Conservation (phyloP, 2,888 invertebrate genomes). For the Tinea semifulvella region DNA sequence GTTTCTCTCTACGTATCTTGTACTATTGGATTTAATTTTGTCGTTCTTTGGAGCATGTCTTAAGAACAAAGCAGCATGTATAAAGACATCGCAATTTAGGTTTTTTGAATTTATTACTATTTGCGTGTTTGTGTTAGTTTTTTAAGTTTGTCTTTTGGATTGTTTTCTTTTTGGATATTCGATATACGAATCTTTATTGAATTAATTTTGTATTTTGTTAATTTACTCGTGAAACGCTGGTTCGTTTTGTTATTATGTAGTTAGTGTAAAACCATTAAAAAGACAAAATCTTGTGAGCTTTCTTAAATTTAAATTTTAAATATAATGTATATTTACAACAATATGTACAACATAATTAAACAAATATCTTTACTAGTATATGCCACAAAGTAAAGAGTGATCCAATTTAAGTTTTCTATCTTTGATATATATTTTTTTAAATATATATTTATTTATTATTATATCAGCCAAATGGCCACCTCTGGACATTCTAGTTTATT, state of each 20-base stretch:
- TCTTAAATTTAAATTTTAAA: conserved; percentile 47
- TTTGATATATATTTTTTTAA: too few relatives aligned
- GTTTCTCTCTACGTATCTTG: too few relatives aligned
- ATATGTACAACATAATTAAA: too few relatives aligned
- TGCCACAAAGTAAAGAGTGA: too few relatives aligned
- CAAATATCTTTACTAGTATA: too few relatives aligned
- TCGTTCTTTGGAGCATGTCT: conserved; percentile 19
- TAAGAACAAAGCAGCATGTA: conserved; percentile 54
- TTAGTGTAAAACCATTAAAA: conserved; percentile 30
- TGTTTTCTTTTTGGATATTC: conserved; percentile 23
- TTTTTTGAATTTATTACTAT: conserved; percentile 30
- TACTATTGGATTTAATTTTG: not conserved
- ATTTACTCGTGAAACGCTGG: conserved; percentile 12
- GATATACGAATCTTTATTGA: conserved; percentile 7
- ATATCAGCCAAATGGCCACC: too few relatives aligned
- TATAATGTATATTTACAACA: too few relatives aligned
- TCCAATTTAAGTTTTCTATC: too few relatives aligned
- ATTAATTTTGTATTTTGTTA: not conserved
- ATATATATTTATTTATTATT: too few relatives aligned
- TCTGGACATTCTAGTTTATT: too few relatives aligned
- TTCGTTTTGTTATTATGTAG: conserved; percentile 9
- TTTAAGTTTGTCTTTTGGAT: conserved; percentile 28
- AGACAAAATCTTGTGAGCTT: conserved; percentile 64
- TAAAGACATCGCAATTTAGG: too few relatives aligned
- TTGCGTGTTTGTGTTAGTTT: conserved; percentile 38